phyloP scores from a whole-genome alignment of 2,113 vertebrate species.

The Recurvirostra avosetta region DNA sequence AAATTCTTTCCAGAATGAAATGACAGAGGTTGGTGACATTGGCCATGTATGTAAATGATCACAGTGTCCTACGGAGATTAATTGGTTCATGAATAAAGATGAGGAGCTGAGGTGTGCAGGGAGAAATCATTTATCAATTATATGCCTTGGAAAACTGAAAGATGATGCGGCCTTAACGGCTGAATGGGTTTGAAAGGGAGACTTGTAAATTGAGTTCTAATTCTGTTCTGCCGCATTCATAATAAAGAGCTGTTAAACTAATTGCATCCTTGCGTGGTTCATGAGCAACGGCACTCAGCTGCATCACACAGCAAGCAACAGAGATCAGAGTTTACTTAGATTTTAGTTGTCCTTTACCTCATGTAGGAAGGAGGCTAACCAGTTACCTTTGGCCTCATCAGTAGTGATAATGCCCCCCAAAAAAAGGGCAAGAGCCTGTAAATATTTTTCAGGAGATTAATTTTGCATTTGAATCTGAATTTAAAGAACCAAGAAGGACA shows the following conservation, averaged over 20 bases:
- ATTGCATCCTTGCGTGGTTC: slow-evolving; percentile 31
- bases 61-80: slow-evolving; percentile 37
- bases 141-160: slow-evolving; percentile 41
- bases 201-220: slow-evolving; percentile 69
- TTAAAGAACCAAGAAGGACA: not conserved
- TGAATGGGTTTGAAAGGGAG: slow-evolving; percentile 68
- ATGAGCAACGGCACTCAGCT: not conserved
- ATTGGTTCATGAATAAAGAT: slow-evolving; percentile 67
- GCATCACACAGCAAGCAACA: not conserved
- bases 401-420: fast-evolving
- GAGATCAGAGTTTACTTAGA: not conserved
- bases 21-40: slow-evolving; percentile 50
- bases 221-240: slow-evolving; percentile 50
- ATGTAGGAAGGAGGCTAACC: not conserved
- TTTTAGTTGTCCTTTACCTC: not conserved
- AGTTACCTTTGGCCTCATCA: not conserved
- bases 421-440: not conserved
- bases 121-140: slow-evolving; percentile 67
- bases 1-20: slow-evolving; percentile 30
- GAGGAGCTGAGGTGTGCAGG: slow-evolving; percentile 50
- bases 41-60: slow-evolving; percentile 50
- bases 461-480: not conserved
- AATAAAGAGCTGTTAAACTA: slow-evolving; percentile 60
- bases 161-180: slow-evolving; percentile 47
- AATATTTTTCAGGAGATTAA: not conserved